These are phyloP conservation scores for Drosophila ogumai DNA, from an alignment of 1,140 invertebrate species.

Conservation along the genomic window DNA sequence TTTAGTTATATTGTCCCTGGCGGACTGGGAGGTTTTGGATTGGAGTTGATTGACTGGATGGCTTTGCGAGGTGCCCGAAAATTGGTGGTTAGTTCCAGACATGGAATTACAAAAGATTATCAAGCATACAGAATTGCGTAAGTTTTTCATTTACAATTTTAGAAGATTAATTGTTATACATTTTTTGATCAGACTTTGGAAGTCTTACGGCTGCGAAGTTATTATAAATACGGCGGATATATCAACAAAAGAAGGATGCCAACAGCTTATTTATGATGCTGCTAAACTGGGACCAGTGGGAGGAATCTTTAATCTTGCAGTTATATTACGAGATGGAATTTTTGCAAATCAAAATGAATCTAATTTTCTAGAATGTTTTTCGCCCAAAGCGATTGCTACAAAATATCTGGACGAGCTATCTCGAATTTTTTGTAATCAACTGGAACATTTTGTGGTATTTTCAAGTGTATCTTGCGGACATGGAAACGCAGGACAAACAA, in stretches of 20 bases:
- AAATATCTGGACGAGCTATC: constrained; percentile 87
- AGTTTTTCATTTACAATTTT: constrained; percentile 20
- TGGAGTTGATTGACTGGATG: constrained; percentile 96
- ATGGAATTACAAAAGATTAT: constrained; percentile 92
- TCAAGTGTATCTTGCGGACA: constrained; percentile 95
- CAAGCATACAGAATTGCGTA: constrained; percentile 88
- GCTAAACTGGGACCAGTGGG: constrained; percentile 88
- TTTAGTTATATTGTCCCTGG: constrained; percentile 88
- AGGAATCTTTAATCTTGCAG: constrained; percentile 93
- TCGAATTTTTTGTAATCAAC: constrained; percentile 86
- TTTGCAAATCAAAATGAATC: constrained; percentile 88
- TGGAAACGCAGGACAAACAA: constrained; percentile 95
- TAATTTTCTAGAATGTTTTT: constrained; percentile 86
- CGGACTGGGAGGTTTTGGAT: constrained; percentile 95
- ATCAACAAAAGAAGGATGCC: constrained; percentile 87
- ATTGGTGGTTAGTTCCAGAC: constrained; percentile 92
- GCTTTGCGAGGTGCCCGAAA: constrained; percentile 91
- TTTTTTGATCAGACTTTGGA: constrained; percentile 87
- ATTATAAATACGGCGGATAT: constrained; percentile 88
- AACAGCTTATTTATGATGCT: constrained; percentile 88
- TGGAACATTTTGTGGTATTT: constrained; percentile 91
- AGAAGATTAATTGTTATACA: neutral
- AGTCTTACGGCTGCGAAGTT: constrained; percentile 87
- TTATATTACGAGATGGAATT: constrained; percentile 88
- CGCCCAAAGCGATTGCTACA: constrained; percentile 88